A percentile compares a stretch with the other conserved stretches of the same genome.
Evolutionary conservation across 1,140 invertebrate genomes (phyloP).

Genomic region (Scaptomyza hsui): DNA sequence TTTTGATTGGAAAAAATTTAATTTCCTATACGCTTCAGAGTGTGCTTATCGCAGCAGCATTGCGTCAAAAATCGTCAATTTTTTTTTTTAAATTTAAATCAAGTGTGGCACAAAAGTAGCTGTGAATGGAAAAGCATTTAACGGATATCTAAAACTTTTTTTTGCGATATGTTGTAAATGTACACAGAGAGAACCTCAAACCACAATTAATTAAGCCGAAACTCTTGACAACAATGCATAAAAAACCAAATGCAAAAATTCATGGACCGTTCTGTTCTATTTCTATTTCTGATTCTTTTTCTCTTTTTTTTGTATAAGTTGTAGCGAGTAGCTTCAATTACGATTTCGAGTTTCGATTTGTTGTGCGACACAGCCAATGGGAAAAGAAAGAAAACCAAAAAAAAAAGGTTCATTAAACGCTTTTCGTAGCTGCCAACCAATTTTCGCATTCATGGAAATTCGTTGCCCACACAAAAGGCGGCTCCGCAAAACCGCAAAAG

Average conservation of each 20-base stretch:
- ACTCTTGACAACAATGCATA: constrained; percentile 49
- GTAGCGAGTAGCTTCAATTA: constrained; percentile 66
- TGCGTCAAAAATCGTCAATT: constrained; percentile 68
- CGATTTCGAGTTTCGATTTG: constrained; percentile 71
- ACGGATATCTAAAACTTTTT: constrained; percentile 78
- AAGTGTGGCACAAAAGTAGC: constrained; percentile 34
- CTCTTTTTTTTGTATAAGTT: constrained; percentile 42
- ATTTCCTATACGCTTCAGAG: constrained; percentile 81
- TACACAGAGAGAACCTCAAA: constrained; percentile 51
- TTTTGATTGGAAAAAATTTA: constrained; percentile 84
- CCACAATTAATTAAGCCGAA: constrained; percentile 76
- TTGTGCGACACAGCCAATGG: constrained; percentile 43
- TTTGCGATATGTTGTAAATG: constrained; percentile 24
- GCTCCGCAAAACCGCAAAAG: constrained; percentile 55
- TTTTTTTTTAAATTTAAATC: constrained; percentile 74
- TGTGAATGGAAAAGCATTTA: constrained; percentile 34
- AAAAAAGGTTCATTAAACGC: constrained; percentile 72
- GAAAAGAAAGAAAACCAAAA: constrained; percentile 17
- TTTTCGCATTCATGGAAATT: constrained; percentile 61
- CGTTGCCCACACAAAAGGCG: constrained; percentile 64
- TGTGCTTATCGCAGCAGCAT: constrained; percentile 69
- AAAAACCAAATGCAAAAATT: constrained; percentile 41
- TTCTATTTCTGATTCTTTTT: constrained; percentile 7
- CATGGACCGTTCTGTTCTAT: constrained; percentile 49
- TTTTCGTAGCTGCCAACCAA: constrained; percentile 53